Evolutionary conservation across 2,888 invertebrate species (phyloP).

Genomic region (Cheilosia vulpina): DNA sequence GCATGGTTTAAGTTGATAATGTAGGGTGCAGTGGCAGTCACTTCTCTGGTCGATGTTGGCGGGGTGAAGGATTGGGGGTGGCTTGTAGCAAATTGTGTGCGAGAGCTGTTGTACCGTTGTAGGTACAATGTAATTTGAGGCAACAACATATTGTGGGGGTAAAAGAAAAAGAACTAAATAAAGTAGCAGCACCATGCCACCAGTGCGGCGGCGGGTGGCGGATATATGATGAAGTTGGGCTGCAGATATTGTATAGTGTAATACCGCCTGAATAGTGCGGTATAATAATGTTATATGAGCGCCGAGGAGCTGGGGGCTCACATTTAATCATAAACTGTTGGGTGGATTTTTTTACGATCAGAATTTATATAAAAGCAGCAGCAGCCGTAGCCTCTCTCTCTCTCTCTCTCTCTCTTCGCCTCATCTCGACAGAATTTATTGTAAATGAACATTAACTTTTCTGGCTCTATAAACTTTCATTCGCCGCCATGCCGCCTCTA

Average conservation of each 20-base stretch:
- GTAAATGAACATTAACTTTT: constrained; percentile 74
- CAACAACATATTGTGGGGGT: constrained; percentile 69
- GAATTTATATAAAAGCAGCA: constrained; percentile 73
- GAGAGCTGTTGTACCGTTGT: constrained; percentile 71
- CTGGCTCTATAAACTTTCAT: constrained; percentile 72
- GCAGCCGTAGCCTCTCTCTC: constrained; percentile 57
- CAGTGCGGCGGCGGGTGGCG: constrained; percentile 4
- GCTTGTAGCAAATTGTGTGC: constrained; percentile 63
- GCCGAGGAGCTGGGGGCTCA: constrained; percentile 21
- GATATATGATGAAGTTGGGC: constrained; percentile 56
- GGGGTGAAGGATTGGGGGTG: not conserved
- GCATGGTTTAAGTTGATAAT: constrained; percentile 64
- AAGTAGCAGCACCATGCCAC: constrained; percentile 65
- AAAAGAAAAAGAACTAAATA: constrained; percentile 67
- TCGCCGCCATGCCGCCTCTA: constrained; percentile 33
- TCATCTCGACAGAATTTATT: constrained; percentile 70
- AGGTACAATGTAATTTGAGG: constrained; percentile 74
- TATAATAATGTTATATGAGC: constrained; percentile 72
- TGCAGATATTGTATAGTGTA: constrained; percentile 45
- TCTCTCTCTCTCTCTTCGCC: not conserved
- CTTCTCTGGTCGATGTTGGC: no score
- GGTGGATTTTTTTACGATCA: constrained; percentile 73
- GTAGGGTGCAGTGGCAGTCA: constrained; percentile 26
- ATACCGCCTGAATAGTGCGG: constrained; percentile 69
- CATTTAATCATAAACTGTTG: constrained; percentile 75